Evolutionary conservation across 1,140 invertebrate genomes (phyloP).

Genomic region (Eulimnadia texana): DNA sequence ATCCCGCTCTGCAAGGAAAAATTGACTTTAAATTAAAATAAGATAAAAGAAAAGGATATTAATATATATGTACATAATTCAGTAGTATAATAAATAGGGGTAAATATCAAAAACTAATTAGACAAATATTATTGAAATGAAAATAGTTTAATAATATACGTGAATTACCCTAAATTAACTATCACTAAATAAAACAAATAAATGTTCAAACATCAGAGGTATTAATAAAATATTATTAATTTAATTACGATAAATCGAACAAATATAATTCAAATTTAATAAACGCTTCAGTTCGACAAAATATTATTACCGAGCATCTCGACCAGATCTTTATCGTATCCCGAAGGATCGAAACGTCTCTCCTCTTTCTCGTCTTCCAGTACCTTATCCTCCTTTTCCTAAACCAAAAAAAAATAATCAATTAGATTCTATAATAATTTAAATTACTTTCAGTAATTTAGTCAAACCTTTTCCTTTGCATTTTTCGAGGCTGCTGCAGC

Average conservation of each 20-base stretch:
- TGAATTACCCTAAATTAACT: no score
- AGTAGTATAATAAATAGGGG: no score
- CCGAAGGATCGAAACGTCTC: constrained; percentile 76
- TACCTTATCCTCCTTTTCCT: constrained; percentile 42
- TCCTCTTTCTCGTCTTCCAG: constrained; percentile 40
- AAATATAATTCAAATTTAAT: no score
- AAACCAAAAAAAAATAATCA: constrained; percentile 3
- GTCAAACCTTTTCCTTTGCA: not conserved
- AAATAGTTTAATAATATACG: not conserved
- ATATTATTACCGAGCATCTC: constrained; percentile 75
- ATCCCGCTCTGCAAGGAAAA: constrained; percentile 86
- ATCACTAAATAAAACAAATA: no score
- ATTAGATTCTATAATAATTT: no score
- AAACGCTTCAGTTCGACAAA: no score
- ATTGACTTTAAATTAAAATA: not conserved
- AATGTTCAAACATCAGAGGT: no score
- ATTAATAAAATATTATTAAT: no score
- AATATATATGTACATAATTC: constrained; percentile 12
- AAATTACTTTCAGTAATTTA: no score
- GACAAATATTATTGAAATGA: not conserved
- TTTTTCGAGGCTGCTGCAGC: not conserved
- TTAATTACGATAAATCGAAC: no score
- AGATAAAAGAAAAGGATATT: constrained; percentile 4
- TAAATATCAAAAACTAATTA: no score
- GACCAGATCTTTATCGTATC: constrained; percentile 82